Base-by-base conservation (phyloP, 1,140 invertebrate genomes). In the Musca vetustissima region DNA sequence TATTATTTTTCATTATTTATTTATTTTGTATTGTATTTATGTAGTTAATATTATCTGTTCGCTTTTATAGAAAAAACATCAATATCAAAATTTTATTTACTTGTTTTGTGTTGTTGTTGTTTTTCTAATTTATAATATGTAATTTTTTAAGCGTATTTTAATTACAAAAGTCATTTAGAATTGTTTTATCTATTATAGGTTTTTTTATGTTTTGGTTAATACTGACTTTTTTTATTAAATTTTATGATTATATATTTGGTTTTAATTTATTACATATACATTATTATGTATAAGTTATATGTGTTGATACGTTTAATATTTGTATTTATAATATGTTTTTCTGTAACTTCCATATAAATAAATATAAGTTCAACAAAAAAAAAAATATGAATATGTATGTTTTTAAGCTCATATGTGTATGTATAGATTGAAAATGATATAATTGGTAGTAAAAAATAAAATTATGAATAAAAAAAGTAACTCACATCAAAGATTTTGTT, bases 51-150 rank as follows among this genome's bases (percentile, higher is more conserved):
- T 49, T 55, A 52, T 36, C 32, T 70, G 19, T 66, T 50, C 22
- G 32, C 11, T 11, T 65, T 69, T 67, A 43, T 68, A 57, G 28
- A 68, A 59, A 19, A 68, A 65, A 69, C 59, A 67, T 71, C 50
- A 28, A 67, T 67, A 69, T 65, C 64, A 70, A 64, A 67, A 68
- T 70, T 69, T 24, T 25, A 24, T 67, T 49, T 47, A n/a, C n/a
- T 69, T 55, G 32, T 52, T n/a, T n/a, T n/a, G n/a, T 25, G 66
- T 70, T 72, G 48, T 61, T 72, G 32, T 69, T 55, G 61, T 24
- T 65, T 48, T 19, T 65, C 47, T 49, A 64, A 17, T 49, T 65
- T 61, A 17, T 61, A 19, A 43, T 61, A 8, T 57, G 36, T 59
- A 19, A 15, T 61, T 61, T 70, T 53, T 61, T 61, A 61, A 61